These are phyloP conservation scores for Neopipo cinnamomea DNA, from an alignment of 2,113 vertebrate genomes.

Conservation along the genomic window DNA sequence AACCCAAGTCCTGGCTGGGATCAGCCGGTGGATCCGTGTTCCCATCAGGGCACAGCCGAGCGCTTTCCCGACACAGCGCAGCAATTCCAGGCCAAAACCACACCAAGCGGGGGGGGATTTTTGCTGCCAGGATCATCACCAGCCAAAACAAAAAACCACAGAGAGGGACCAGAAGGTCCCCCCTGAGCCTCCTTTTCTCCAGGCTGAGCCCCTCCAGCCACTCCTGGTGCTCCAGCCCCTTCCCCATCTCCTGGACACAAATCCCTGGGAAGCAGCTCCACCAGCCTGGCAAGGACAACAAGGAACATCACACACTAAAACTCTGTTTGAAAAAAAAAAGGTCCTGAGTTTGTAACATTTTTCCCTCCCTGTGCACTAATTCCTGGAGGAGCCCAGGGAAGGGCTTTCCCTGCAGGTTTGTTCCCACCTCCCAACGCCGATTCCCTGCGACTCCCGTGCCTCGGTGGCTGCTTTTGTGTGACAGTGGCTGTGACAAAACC, in stretches of 20 bases:
- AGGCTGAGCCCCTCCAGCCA: background rate
- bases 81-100: background rate
- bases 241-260: background rate
- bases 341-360: background rate
- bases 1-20: background rate
- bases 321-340: background rate
- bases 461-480: background rate
- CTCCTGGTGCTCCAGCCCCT: background rate
- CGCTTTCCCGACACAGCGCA: accelerated
- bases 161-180: background rate
- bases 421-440: background rate
- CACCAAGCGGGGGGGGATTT: background rate
- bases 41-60: background rate
- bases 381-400: accelerated
- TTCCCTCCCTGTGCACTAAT: background rate
- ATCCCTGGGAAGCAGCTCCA: background rate
- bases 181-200: background rate
- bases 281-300: accelerated
- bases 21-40: accelerated
- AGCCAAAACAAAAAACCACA: background rate
- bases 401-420: background rate
- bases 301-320: background rate
- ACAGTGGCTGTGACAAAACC: background rate
- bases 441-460: background rate
- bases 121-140: background rate